Conservation (phyloP, 2,113 vertebrate species). For the Ia io region DNA sequence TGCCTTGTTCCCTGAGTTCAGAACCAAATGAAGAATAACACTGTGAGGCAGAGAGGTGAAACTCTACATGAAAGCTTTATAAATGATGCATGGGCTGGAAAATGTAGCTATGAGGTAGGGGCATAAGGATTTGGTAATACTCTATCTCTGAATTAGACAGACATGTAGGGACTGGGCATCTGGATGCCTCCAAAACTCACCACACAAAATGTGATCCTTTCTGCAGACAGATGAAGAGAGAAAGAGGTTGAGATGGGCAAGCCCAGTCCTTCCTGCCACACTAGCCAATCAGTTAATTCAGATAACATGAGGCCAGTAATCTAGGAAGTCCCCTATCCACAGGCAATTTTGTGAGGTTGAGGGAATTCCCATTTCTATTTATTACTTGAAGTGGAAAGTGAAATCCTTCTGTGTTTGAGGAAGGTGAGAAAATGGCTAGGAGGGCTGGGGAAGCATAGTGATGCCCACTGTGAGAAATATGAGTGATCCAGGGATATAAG, state of each 20-base stretch:
- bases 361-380: background rate
- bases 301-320: background rate
- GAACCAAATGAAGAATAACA: background rate
- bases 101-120: background rate
- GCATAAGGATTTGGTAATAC: background rate
- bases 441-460: background rate
- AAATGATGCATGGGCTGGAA: background rate
- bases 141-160: background rate
- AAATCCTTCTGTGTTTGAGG: background rate
- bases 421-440: background rate
- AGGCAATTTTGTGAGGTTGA: background rate
- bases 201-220: rapidly evolving
- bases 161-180: background rate
- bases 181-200: background rate
- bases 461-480: background rate
- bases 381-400: background rate
- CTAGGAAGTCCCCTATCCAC: background rate
- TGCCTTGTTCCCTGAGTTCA: background rate
- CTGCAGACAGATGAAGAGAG: background rate
- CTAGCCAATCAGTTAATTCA: background rate
- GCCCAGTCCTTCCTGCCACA: background rate
- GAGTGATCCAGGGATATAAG: background rate
- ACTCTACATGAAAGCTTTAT: background rate
- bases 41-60: background rate
- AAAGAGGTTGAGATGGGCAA: background rate